A percentile compares a stretch with the other conserved stretches of the same genome.
Conservation (phyloP, 2,113 vertebrate species). For the Synodontis membranacea region DNA sequence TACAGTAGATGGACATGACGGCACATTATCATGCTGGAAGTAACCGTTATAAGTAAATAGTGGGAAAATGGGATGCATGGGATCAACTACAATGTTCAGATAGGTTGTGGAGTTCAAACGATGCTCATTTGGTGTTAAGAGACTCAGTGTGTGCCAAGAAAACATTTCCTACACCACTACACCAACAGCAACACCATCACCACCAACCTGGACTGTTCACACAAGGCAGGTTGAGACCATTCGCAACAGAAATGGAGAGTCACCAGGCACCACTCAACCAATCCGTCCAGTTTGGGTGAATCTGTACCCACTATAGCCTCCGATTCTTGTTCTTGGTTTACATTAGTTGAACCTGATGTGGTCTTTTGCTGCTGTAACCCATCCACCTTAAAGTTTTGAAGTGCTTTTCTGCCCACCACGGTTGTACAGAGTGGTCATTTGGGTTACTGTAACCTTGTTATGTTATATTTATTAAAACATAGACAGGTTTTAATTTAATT, state of each 20-base stretch:
- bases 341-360: background rate
- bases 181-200: background rate
- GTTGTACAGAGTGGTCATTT: background rate
- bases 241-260: background rate
- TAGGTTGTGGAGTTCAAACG: too few relatives aligned
- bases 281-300: background rate
- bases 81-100: background rate
- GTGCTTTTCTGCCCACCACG: background rate
- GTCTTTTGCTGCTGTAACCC: background rate
- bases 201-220: background rate
- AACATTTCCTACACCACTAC: background rate
- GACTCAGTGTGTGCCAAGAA: background rate
- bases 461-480: too few relatives aligned
- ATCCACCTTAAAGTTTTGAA: background rate
- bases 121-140: background rate
- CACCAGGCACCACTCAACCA: background rate
- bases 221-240: background rate
- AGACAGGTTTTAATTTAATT: background rate
- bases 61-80: background rate
- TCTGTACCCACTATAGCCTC: background rate
- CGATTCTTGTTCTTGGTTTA: background rate
- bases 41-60: background rate
- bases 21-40: background rate
- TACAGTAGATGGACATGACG: background rate
- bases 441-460: background rate